Evolutionary conservation across 2,888 invertebrate genomes (phyloP).

Genomic region (Hirtodrosophila histrioides): DNA sequence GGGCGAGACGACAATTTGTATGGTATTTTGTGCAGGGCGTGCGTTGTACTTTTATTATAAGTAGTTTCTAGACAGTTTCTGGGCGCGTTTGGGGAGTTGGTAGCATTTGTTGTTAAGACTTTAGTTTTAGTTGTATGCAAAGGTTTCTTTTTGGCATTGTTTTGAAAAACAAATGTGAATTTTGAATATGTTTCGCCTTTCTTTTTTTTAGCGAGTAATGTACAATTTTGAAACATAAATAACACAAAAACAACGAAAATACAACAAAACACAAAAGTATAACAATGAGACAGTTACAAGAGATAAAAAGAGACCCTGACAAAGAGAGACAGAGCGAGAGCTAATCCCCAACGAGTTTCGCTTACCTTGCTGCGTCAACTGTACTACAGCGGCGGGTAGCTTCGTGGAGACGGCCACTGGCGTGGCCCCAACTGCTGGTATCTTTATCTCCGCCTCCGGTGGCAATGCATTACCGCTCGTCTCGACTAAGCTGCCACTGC

Average conservation of each 20-base stretch:
- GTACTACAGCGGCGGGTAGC: slow-evolving; percentile 87
- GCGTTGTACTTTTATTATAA: slow-evolving; percentile 43
- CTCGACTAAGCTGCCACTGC: slow-evolving; percentile 44
- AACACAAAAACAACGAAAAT: slow-evolving; percentile 48
- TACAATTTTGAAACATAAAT: slow-evolving; percentile 55
- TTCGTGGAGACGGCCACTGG: slow-evolving; percentile 87
- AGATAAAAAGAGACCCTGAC: slow-evolving; percentile 23
- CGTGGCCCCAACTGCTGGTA: slow-evolving; percentile 86
- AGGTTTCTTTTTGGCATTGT: slow-evolving; percentile 30
- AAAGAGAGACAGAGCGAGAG: neutral
- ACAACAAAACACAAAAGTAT: slow-evolving; percentile 59
- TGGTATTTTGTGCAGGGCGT: slow-evolving; percentile 48
- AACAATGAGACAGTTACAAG: slow-evolving; percentile 43
- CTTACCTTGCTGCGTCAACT: slow-evolving; percentile 87
- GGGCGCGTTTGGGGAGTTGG: slow-evolving; percentile 37
- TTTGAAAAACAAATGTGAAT: slow-evolving; percentile 15
- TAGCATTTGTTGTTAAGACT: slow-evolving; percentile 38
- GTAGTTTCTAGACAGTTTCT: slow-evolving; percentile 48
- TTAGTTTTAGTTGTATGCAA: slow-evolving; percentile 49
- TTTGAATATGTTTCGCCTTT: slow-evolving; percentile 36
- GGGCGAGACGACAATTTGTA: slow-evolving; percentile 27
- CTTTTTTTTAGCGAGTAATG: slow-evolving; percentile 24
- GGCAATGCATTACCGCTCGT: slow-evolving; percentile 76
- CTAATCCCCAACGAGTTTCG: slow-evolving; percentile 9
- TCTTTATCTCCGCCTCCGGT: slow-evolving; percentile 86